These are phyloP conservation scores for Stomatorhinus walkeri DNA, from an alignment of 2,797 vertebrate genomes.

Conservation along the genomic window DNA sequence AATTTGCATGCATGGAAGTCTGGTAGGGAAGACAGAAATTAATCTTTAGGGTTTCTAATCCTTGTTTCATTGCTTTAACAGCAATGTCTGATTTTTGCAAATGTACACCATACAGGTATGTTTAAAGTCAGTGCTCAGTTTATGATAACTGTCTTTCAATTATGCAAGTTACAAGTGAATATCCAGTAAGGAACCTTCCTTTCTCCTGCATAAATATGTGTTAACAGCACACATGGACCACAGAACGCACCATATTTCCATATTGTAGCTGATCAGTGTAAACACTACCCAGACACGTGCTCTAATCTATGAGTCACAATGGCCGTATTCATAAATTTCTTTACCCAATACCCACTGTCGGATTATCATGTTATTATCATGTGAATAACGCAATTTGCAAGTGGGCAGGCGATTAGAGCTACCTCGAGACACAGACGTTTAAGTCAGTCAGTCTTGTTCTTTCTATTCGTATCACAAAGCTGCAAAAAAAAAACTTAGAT, in stretches of 20 bases:
- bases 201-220: not conserved
- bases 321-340: too few species aligned
- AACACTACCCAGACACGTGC: too few species aligned
- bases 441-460: too few species aligned
- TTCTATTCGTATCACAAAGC: too few species aligned
- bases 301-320: too few species aligned
- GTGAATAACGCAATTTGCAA: too few species aligned
- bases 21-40: not conserved
- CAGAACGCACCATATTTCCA: not conserved
- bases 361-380: too few species aligned
- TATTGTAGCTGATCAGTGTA: too few species aligned
- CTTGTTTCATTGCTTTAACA: not conserved
- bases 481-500: too few species aligned
- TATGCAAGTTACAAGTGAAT: not conserved
- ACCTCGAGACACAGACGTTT: too few species aligned
- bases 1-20: not conserved
- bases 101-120: not conserved
- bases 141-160: not conserved
- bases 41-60: not conserved
- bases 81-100: not conserved
- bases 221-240: not conserved
- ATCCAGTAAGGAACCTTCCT: not conserved
- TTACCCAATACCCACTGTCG: too few species aligned
- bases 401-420: too few species aligned
- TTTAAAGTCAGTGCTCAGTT: not conserved